These are phyloP conservation scores for Gonioctena quinquepunctata DNA, from an alignment of 1,140 invertebrate genomes.

Conservation along the genomic window DNA sequence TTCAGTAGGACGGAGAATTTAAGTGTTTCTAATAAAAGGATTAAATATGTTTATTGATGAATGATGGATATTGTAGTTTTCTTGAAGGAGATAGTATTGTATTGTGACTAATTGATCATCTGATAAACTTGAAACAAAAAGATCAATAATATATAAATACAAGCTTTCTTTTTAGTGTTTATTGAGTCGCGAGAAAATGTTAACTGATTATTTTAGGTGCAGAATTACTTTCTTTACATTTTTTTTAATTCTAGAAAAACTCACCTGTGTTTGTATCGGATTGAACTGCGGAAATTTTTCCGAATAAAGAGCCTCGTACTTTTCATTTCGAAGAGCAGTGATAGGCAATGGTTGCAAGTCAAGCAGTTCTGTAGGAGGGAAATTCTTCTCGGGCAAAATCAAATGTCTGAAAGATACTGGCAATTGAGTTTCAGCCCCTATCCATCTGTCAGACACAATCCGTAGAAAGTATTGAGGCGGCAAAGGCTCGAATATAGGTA, in stretches of 20 bases:
- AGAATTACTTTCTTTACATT: no score
- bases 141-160: no score
- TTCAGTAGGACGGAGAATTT: no score
- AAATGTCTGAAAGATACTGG: constrained; percentile 98
- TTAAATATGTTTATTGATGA: no score
- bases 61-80: no score
- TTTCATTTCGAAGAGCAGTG: constrained; percentile 79
- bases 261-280: constrained; percentile 94
- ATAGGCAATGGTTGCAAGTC: constrained; percentile 95
- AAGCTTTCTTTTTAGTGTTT: no score
- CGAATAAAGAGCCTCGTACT: constrained; percentile 85
- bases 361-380: constrained; percentile 96
- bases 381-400: constrained; percentile 97
- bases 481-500: constrained; percentile 96
- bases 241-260: background rate
- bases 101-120: no score
- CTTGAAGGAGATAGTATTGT: no score
- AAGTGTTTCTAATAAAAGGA: no score
- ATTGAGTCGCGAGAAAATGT: no score
- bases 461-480: constrained; percentile 97
- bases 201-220: no score
- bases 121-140: no score
- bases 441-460: constrained; percentile 80
- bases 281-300: constrained; percentile 94
- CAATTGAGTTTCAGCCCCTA: constrained; percentile 92